Percentiles rank a stretch among this genome's conserved stretches.
These are phyloP conservation scores for Eupleurogrammus muticus DNA, from an alignment of 2,797 vertebrate species.

Conservation along the genomic window DNA sequence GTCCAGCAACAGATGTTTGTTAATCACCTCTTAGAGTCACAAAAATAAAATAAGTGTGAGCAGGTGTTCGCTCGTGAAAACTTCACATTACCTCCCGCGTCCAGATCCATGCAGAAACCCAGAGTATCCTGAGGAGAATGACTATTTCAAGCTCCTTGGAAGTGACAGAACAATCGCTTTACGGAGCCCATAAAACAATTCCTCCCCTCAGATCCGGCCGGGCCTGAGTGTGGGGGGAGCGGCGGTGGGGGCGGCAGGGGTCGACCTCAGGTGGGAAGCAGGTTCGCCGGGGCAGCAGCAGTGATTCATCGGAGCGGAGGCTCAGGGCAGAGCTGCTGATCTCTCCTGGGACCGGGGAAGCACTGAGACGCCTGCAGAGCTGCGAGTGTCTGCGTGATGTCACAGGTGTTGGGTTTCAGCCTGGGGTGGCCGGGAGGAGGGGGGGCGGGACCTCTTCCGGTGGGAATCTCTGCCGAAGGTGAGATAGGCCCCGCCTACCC, in stretches of 20 bases:
- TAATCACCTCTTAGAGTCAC: conserved; percentile 10
- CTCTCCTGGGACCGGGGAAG: conserved; percentile 64
- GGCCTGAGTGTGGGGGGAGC: conserved; percentile 18
- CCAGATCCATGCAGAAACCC: conserved; percentile 37
- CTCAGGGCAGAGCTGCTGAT: conserved; percentile 24
- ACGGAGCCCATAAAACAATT: conserved; percentile 29
- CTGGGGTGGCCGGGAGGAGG: conserved; percentile 55
- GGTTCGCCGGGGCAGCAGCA: conserved; percentile 15
- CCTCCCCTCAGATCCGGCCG: background rate
- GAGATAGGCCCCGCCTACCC: conserved; percentile 31
- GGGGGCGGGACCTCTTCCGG: conserved; percentile 20
- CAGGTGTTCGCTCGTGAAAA: conserved; percentile 27
- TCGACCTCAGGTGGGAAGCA: conserved; percentile 42
- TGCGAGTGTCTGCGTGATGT: conserved; percentile 67
- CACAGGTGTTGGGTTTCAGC: conserved; percentile 81
- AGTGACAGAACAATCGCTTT: conserved; percentile 29
- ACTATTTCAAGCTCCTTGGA: conserved; percentile 17
- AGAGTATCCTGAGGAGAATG: conserved; percentile 19
- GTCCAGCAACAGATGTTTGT: background rate
- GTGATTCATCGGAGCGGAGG: conserved; percentile 36
- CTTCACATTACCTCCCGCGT: conserved; percentile 73
- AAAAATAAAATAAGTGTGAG: background rate
- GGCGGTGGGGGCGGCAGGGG: conserved; percentile 18
- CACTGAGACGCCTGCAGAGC: conserved; percentile 39
- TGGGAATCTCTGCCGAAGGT: conserved; percentile 54